Evolutionary conservation across 2,797 vertebrate genomes (phyloP), one percentile per base, ranked within the genome.

Genomic region (Tenualosa ilisha): DNA sequence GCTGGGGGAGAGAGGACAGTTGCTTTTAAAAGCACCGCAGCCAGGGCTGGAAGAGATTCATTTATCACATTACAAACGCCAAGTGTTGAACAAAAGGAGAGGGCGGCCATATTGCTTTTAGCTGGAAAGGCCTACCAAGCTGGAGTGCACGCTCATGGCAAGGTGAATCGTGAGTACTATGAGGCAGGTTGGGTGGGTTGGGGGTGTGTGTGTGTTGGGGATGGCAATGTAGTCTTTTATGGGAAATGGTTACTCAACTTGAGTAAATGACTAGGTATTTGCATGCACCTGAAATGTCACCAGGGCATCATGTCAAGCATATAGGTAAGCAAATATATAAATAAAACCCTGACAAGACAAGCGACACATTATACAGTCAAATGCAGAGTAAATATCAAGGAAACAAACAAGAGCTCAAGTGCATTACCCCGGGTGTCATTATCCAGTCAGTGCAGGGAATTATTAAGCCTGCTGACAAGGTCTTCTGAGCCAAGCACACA

Each of bases 21-120:
- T 72, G 26, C 65, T 72, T 37, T 72, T 72, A 31, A 72, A 72
- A 72, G 65, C 65, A 37, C 3, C 65, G n/a, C 65, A 72, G 65
- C 26, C 11, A 72, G 65, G 65, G 12, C 31, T 72, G 65, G 65
- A 72, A 31, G 26, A 72, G 26, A 72, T 72, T 72, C 65, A 72
- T 72, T 72, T 72, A 72, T 72, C 65, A 37, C 65, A 72, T 37
- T 31, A 65, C 24, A 37, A 37, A 72, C 26, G 65, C 65, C 65
- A 72, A 72, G 65, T 37, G 65, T 17, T 37, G 12, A 72, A 72
- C 65, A 72, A 72, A 37, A 26, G 26, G 26, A 72, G 65, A 15
- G 65, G 26, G 65, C 26, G 65, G 65, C 65, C 65, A 72, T 37
- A 72, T 72, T 72, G 65, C 26, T 72, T 72, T 72, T 13, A 72